phyloP scores from a whole-genome alignment of 2,888 invertebrate species.

The Nomada fabriciana region DNA sequence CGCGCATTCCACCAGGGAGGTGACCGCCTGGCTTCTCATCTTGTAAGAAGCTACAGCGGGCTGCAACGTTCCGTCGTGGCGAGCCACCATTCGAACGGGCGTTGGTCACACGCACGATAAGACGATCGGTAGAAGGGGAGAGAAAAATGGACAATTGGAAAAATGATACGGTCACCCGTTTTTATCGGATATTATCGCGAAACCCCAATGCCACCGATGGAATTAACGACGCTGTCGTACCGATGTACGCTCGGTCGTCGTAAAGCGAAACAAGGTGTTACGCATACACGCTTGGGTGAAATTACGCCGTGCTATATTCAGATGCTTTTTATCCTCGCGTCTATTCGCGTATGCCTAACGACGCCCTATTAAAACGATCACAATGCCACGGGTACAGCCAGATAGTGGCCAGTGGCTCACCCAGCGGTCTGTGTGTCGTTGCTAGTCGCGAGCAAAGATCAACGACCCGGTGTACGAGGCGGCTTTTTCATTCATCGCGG shows the following conservation, averaged over 20 bases:
- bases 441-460: constrained; percentile 43
- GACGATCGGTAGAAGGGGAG: no score
- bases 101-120: not conserved
- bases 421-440: not conserved
- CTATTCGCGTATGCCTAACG: constrained; percentile 36
- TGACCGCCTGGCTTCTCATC: constrained; percentile 73
- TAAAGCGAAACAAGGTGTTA: constrained; percentile 9
- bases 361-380: constrained; percentile 48
- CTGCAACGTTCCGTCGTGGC: constrained; percentile 4
- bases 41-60: constrained; percentile 53
- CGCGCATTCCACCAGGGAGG: constrained; percentile 78
- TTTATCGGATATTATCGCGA: constrained; percentile 13
- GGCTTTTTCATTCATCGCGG: constrained; percentile 51
- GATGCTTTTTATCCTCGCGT: constrained; percentile 19
- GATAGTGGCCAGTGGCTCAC: constrained; percentile 27
- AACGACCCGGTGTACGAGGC: constrained; percentile 41
- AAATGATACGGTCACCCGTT: not conserved
- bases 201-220: constrained; percentile 26
- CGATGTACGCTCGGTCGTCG: not conserved
- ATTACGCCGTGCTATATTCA: not conserved
- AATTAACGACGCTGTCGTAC: constrained; percentile 3
- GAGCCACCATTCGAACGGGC: constrained; percentile 17
- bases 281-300: not conserved
- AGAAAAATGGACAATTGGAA: not conserved
- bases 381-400: constrained; percentile 15